Evolutionary conservation across 2,113 vertebrate genomes (phyloP).

Genomic region (Hystrix brachyura): DNA sequence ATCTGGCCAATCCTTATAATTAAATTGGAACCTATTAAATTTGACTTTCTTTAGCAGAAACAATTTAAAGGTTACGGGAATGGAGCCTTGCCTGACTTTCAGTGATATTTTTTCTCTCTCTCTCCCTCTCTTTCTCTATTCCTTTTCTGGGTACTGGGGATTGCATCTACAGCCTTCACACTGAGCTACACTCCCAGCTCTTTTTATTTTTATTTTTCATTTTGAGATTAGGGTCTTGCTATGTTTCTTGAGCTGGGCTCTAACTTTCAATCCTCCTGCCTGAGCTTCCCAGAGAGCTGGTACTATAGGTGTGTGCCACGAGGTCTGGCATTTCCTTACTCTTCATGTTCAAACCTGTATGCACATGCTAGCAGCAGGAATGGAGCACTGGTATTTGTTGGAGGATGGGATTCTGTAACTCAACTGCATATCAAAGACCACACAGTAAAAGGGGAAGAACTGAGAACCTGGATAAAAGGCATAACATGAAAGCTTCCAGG

Average conservation of each 20-base stretch:
- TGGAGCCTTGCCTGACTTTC: background rate
- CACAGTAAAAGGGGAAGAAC: background rate
- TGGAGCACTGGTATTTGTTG: background rate
- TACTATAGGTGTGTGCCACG: background rate
- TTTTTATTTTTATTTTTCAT: background rate
- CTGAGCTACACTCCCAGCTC: background rate
- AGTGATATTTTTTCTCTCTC: background rate
- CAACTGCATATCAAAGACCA: background rate
- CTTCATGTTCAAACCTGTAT: background rate
- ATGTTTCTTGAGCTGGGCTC: background rate
- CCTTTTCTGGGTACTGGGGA: background rate
- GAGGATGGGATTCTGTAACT: background rate
- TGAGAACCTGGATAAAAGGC: background rate
- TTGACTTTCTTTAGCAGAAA: conserved; percentile 15
- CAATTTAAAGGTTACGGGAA: background rate
- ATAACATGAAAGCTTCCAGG: background rate
- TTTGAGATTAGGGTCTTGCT: background rate
- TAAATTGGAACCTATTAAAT: background rate
- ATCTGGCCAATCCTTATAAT: background rate
- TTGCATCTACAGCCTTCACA: background rate
- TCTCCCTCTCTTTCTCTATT: background rate
- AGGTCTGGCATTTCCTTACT: background rate
- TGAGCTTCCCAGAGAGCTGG: background rate
- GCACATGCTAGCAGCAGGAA: background rate
- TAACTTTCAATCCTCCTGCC: background rate